A percentile compares a stretch with the other conserved stretches of the same genome.
Conservation (phyloP, 2,888 invertebrate genomes). For the Hyppa rectilinea region DNA sequence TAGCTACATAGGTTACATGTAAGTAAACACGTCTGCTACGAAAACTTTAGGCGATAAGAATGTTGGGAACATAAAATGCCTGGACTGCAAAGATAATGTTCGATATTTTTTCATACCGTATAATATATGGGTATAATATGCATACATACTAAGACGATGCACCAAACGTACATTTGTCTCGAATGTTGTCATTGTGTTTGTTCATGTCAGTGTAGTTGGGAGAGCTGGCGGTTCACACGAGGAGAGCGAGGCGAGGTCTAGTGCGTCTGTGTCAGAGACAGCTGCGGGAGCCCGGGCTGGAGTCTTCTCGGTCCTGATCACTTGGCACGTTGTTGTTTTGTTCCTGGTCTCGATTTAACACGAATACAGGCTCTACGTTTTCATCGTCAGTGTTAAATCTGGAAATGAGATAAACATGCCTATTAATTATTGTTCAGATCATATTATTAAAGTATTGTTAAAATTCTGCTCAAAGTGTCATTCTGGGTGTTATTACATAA, state of each 20-base stretch:
- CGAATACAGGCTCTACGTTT: slow-evolving; percentile 83
- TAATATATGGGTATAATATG: slow-evolving; percentile 30
- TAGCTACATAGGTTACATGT: slow-evolving; percentile 3
- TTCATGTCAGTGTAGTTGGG: slow-evolving; percentile 49
- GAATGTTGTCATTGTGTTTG: slow-evolving; percentile 46
- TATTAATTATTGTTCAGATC: background rate
- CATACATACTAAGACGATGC: slow-evolving; percentile 26
- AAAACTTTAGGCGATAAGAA: slow-evolving; percentile 17
- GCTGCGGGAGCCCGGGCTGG: slow-evolving; percentile 62
- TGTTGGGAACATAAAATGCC: slow-evolving; percentile 11
- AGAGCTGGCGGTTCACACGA: slow-evolving; percentile 44
- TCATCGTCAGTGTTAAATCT: slow-evolving; percentile 85
- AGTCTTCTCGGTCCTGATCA: slow-evolving; percentile 73
- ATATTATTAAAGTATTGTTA: background rate
- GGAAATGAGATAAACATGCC: slow-evolving; percentile 37
- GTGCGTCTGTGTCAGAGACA: slow-evolving; percentile 73
- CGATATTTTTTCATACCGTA: slow-evolving; percentile 10
- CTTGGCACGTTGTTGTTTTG: slow-evolving; percentile 81
- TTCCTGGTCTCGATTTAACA: slow-evolving; percentile 79
- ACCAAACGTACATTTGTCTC: slow-evolving; percentile 10
- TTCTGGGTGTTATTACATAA: background rate
- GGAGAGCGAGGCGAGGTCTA: slow-evolving; percentile 66
- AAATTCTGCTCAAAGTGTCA: background rate
- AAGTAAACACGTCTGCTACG: slow-evolving; percentile 1
- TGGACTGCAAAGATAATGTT: slow-evolving; percentile 22